A percentile compares a stretch with the other conserved stretches of the same genome.
These are phyloP conservation scores for Amblyjoppa fuscipennis DNA, from an alignment of 2,888 invertebrate genomes.

Conservation along the genomic window DNA sequence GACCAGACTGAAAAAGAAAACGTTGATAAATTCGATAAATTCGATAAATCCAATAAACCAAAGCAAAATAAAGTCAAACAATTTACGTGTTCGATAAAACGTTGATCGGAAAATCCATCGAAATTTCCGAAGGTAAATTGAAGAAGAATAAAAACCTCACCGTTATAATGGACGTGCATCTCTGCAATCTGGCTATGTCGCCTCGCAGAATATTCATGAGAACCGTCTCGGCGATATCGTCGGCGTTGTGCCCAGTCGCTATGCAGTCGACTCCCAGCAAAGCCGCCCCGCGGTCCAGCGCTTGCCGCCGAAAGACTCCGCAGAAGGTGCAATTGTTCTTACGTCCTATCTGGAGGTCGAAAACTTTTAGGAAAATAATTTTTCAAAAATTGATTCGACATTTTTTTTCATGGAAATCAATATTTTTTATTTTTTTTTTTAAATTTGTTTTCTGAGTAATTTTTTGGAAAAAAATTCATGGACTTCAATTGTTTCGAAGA, in stretches of 20 bases:
- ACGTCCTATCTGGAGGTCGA: constrained; percentile 88
- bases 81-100: neutral
- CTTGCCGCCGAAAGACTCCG: constrained; percentile 98
- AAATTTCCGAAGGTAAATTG: neutral
- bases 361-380: neutral
- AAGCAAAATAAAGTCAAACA: too few species aligned
- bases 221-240: constrained; percentile 99
- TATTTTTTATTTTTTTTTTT: neutral
- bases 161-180: constrained; percentile 96
- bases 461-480: neutral
- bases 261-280: constrained; percentile 95
- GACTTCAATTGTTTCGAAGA: neutral
- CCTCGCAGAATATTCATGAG: constrained; percentile 99
- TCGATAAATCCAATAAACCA: too few species aligned
- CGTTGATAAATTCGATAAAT: too few species aligned
- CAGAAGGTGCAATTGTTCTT: constrained; percentile 99
- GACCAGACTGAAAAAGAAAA: constrained; percentile 88
- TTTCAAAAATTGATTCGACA: constrained; percentile 18
- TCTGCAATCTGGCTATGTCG: constrained; percentile 96
- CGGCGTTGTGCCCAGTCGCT: constrained; percentile 98
- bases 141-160: constrained; percentile 86
- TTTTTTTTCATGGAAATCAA: constrained; percentile 17
- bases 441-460: constrained; percentile 11
- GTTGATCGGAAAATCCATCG: neutral
- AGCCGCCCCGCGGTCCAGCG: constrained; percentile 97